These are phyloP conservation scores for Eilema caniola DNA, from an alignment of 2,888 invertebrate genomes.

Conservation along the genomic window DNA sequence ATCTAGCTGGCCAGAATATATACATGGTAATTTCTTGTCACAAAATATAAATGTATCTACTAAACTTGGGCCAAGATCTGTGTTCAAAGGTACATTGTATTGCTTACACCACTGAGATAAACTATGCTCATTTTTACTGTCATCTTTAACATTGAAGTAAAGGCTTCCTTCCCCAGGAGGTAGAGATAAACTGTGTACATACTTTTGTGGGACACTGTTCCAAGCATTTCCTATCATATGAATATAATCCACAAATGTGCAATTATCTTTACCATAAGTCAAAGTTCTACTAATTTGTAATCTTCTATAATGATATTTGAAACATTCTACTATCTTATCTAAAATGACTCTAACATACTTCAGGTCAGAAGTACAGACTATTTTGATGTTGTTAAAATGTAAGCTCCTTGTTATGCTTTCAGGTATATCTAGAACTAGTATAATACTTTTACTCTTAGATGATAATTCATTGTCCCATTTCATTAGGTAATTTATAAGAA, in stretches of 20 bases:
- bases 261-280: constrained; percentile 48
- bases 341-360: constrained; percentile 49
- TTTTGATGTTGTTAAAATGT: constrained; percentile 52
- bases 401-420: constrained; percentile 42
- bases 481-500: constrained; percentile 49
- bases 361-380: constrained; percentile 45
- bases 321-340: constrained; percentile 55
- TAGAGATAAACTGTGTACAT: constrained; percentile 49
- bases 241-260: constrained; percentile 50
- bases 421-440: constrained; percentile 53
- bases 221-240: constrained; percentile 60
- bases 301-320: constrained; percentile 62
- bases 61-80: constrained; percentile 38
- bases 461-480: constrained; percentile 57
- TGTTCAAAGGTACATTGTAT: constrained; percentile 50
- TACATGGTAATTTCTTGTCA: constrained; percentile 52
- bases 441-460: constrained; percentile 43
- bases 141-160: constrained; percentile 48
- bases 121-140: constrained; percentile 53
- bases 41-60: constrained; percentile 58
- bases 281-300: constrained; percentile 56
- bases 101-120: constrained; percentile 56
- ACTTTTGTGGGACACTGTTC: constrained; percentile 54
- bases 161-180: constrained; percentile 53
- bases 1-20: constrained; percentile 39